Percentiles rank a stretch among this genome's conserved stretches.
phyloP scores from a whole-genome alignment of 2,797 vertebrate species.

The Microchirus variegatus region DNA sequence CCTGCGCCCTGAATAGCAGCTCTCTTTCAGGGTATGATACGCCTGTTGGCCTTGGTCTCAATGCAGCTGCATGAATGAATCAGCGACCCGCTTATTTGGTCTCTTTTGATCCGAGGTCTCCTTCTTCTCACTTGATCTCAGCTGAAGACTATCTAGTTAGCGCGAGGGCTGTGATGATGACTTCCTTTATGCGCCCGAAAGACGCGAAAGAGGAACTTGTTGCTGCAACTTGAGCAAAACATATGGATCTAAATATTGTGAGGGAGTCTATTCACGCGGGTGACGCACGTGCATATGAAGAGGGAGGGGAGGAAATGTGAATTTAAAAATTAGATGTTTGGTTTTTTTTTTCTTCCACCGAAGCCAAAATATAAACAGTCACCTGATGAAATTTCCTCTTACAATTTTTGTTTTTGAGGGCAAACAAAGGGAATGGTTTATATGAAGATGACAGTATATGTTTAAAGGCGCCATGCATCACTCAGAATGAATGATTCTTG shows the following conservation, averaged over 20 bases:
- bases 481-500: constrained; percentile 89
- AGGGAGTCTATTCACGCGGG: constrained; percentile 10
- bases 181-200: constrained; percentile 29
- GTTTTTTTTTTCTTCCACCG: too few species aligned
- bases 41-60: constrained; percentile 96
- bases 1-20: constrained; percentile 97
- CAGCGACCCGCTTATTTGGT: constrained; percentile 83
- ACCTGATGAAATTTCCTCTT: constrained; percentile 10
- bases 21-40: constrained; percentile 93
- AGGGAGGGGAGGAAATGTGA: neutral
- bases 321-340: neutral
- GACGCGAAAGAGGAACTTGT: constrained; percentile 50
- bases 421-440: too few species aligned
- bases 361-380: constrained; percentile 19
- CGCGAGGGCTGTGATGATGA: constrained; percentile 45
- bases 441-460: too few species aligned
- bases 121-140: constrained; percentile 90
- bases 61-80: constrained; percentile 93
- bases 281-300: neutral
- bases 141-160: constrained; percentile 81
- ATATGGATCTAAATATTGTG: constrained; percentile 29
- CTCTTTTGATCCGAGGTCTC: constrained; percentile 91
- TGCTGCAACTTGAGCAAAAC: constrained; percentile 43
- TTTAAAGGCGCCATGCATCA: constrained; percentile 14
- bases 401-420: too few species aligned